Conservation (phyloP, 2,113 vertebrate species). For the Nesogale talazaci region DNA sequence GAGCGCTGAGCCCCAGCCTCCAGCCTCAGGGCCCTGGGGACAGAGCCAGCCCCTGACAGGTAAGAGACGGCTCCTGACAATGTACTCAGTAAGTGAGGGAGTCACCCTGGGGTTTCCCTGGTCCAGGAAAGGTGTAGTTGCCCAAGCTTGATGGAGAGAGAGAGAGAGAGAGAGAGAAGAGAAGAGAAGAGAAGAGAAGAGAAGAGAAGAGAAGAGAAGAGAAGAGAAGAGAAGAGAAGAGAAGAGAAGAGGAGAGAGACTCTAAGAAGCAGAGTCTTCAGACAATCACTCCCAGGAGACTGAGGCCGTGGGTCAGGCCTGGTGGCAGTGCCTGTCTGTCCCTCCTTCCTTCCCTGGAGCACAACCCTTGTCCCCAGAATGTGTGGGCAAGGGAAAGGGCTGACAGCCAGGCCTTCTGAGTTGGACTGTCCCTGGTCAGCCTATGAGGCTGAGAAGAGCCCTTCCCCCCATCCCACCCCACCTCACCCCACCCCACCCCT, state of each 20-base stretch:
- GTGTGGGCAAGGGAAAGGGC: not conserved
- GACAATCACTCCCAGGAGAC: not conserved
- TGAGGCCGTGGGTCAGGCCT: not conserved
- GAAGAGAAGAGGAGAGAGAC: no score
- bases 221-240: no score
- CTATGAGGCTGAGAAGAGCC: not conserved
- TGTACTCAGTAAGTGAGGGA: not conserved
- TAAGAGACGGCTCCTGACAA: not conserved
- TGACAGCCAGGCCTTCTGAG: not conserved
- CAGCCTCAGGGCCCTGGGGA: not conserved
- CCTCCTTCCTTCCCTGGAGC: not conserved
- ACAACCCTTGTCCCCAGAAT: not conserved
- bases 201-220: no score
- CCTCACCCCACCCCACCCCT: not conserved
- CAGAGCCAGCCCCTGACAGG: accelerated
- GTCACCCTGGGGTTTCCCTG: not conserved
- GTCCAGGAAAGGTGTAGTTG: no score
- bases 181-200: no score
- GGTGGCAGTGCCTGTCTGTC: not conserved
- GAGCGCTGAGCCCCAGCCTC: not conserved
- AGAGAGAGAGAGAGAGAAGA: no score
- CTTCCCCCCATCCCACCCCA: not conserved
- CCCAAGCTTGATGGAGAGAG: not conserved
- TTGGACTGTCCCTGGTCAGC: not conserved
- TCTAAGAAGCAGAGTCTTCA: not conserved